These are phyloP conservation scores for Melanotus villosus DNA, from an alignment of 2,888 invertebrate genomes.

Conservation along the genomic window DNA sequence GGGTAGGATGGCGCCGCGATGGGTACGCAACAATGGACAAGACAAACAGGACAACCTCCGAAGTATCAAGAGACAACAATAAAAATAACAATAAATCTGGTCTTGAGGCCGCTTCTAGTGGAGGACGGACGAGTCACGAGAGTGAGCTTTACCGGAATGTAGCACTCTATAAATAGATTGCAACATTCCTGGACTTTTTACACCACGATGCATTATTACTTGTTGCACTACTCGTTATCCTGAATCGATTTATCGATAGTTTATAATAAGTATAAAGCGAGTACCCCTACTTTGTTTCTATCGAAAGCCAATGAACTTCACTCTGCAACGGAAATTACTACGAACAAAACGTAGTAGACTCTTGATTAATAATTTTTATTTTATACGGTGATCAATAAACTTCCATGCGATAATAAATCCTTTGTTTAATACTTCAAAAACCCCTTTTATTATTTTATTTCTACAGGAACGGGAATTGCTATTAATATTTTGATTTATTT, in stretches of 20 bases:
- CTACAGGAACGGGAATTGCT: too few relatives aligned
- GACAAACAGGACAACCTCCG: constrained; percentile 14
- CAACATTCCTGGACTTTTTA: constrained; percentile 35
- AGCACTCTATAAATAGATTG: constrained; percentile 54
- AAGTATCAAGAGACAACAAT: constrained; percentile 29
- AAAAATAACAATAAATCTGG: constrained; percentile 44
- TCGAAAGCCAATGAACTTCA: constrained; percentile 32
- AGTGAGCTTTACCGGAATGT: constrained; percentile 55
- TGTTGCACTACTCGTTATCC: constrained; percentile 21
- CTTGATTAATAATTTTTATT: background rate
- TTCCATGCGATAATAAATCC: too few relatives aligned
- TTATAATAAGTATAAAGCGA: constrained; percentile 26
- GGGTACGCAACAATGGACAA: constrained; percentile 11
- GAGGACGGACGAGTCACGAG: constrained; percentile 56
- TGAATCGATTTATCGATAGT: constrained; percentile 30
- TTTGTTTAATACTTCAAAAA: too few relatives aligned
- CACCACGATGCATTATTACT: constrained; percentile 25
- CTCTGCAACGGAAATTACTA: background rate
- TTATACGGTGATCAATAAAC: background rate
- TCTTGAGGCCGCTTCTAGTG: constrained; percentile 39
- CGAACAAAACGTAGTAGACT: background rate
- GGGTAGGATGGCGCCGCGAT: constrained; percentile 18
- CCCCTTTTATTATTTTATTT: too few relatives aligned
- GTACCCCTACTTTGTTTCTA: constrained; percentile 22
- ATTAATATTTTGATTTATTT: too few relatives aligned